Percentiles rank a stretch among this genome's conserved stretches.
Conservation (phyloP, 2,113 vertebrate genomes). For the Chunga burmeisteri region DNA sequence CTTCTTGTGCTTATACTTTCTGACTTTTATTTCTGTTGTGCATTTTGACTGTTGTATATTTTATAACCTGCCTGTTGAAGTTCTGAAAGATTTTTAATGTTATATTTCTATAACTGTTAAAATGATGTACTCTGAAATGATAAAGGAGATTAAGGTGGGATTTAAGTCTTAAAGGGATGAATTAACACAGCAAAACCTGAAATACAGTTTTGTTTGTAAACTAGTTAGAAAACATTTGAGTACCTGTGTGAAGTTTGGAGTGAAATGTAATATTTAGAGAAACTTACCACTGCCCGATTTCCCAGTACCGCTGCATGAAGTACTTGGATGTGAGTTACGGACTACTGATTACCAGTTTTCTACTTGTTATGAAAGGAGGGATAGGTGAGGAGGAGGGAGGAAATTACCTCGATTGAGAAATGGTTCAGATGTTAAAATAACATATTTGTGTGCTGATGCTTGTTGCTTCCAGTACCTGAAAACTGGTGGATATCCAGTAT, state of each 20-base stretch:
- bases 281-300: background rate
- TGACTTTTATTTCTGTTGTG: constrained; percentile 57
- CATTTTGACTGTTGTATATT: constrained; percentile 61
- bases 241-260: background rate
- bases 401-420: background rate
- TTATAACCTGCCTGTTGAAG: constrained; percentile 44
- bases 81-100: constrained; percentile 7
- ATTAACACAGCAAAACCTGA: background rate
- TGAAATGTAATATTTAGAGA: background rate
- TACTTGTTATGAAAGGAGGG: background rate
- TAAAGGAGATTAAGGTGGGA: background rate
- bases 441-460: background rate
- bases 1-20: constrained; percentile 73
- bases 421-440: background rate
- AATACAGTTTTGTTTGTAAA: background rate
- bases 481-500: constrained; percentile 20
- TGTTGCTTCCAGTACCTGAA: background rate
- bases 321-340: background rate
- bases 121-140: background rate
- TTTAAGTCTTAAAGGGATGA: background rate
- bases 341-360: background rate
- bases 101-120: constrained; percentile 37
- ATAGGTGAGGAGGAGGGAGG: background rate
- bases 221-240: background rate
- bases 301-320: background rate